Evolutionary conservation across 1,140 invertebrate species (phyloP).

Genomic region (Drosophila leontia): DNA sequence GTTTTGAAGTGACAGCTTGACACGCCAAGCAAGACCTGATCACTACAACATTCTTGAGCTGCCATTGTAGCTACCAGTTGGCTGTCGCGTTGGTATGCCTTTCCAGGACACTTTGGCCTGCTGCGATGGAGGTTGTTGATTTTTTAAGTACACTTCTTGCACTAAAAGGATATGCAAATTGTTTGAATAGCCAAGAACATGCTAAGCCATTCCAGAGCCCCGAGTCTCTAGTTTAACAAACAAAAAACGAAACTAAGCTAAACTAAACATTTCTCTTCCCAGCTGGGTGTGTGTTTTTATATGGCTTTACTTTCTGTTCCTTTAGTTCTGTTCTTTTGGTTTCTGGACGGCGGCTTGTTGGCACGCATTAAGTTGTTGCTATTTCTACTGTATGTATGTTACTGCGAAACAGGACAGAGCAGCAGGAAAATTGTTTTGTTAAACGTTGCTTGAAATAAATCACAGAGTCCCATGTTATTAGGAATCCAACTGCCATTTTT

Average conservation of each 20-base stretch:
- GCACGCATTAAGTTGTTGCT: conserved; percentile 75
- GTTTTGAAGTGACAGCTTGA: neutral
- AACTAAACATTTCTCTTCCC: conserved; percentile 37
- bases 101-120: conserved; percentile 19
- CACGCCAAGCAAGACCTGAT: neutral
- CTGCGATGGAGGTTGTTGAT: conserved; percentile 39
- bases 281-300: conserved; percentile 31
- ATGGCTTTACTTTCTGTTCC: conserved; percentile 25
- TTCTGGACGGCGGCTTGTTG: conserved; percentile 57
- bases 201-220: conserved; percentile 68
- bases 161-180: conserved; percentile 84
- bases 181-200: conserved; percentile 81
- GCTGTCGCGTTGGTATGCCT: conserved; percentile 67
- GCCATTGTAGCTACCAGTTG: conserved; percentile 76
- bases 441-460: conserved; percentile 68
- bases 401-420: conserved; percentile 36
- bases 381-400: neutral
- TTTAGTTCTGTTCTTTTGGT: conserved; percentile 51
- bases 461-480: conserved; percentile 63
- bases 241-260: conserved; percentile 51
- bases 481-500: conserved; percentile 5
- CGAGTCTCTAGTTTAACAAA: conserved; percentile 41
- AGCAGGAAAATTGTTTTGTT: conserved; percentile 63
- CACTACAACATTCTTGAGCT: conserved; percentile 62
- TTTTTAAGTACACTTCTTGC: conserved; percentile 74